A percentile compares a stretch with the other conserved stretches of the same genome.
These are phyloP conservation scores for Drosophila virilis DNA, from an alignment of 1,140 invertebrate genomes.

Conservation along the genomic window DNA sequence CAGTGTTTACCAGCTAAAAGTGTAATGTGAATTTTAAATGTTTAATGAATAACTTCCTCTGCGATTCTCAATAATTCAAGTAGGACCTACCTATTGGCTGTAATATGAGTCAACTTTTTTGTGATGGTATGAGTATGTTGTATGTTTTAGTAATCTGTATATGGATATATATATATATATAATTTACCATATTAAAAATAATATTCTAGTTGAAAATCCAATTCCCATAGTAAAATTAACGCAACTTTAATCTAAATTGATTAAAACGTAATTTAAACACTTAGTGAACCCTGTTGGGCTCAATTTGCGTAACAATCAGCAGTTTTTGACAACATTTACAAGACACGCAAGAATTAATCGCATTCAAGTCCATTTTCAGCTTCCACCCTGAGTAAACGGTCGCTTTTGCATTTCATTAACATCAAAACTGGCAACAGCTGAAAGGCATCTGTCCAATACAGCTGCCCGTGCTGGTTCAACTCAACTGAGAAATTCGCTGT, in stretches of 20 bases:
- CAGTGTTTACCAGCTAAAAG: too few species aligned
- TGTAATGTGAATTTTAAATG: too few species aligned
- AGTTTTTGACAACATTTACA: constrained; percentile 19
- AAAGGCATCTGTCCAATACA: constrained; percentile 15
- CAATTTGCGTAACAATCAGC: constrained; percentile 19
- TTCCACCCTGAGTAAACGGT: constrained; percentile 2
- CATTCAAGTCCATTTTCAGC: neutral
- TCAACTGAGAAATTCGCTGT: neutral
- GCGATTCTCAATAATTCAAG: too few species aligned
- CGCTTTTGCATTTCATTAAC: constrained; percentile 49
- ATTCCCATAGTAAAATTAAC: too few species aligned
- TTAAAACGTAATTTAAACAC: constrained; percentile 6
- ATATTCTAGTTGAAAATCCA: too few species aligned
- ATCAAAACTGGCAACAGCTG: constrained; percentile 38
- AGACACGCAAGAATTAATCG: constrained; percentile 28
- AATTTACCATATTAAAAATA: too few species aligned
- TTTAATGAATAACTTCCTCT: too few species aligned
- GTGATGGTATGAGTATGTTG: too few species aligned
- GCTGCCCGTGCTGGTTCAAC: neutral
- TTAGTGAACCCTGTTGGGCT: constrained; percentile 9
- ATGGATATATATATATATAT: too few species aligned
- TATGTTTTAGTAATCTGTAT: too few species aligned
- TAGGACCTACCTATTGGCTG: too few species aligned
- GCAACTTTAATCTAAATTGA: neutral
- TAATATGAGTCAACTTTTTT: too few species aligned